Percentiles rank a stretch among this genome's conserved stretches.
Evolutionary conservation across 2,113 vertebrate species (phyloP).

Genomic region (human): GRCh38 chr13:103132001-103132500

Average conservation of each 20-base stretch:
- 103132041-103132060: not conserved
- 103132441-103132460: not conserved
- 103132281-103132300: not conserved
- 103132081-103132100: not conserved
- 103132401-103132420: not conserved
- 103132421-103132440: not conserved
- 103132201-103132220: not conserved
- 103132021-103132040: not conserved
- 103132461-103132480: too few species aligned
- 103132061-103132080: not conserved
- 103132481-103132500: not conserved
- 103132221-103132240: not conserved
- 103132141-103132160: not conserved
- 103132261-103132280: not conserved
- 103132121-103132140: not conserved
- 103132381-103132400: not conserved
- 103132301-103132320: not conserved
- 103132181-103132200: too few species aligned
- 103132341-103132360: not conserved
- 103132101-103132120: not conserved
- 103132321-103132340: not conserved
- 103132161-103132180: too few species aligned
- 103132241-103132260: not conserved
- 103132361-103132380: not conserved
- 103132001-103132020: not conserved